Conservation (phyloP, 2,113 vertebrate species). For the Ahaetulla prasina region DNA sequence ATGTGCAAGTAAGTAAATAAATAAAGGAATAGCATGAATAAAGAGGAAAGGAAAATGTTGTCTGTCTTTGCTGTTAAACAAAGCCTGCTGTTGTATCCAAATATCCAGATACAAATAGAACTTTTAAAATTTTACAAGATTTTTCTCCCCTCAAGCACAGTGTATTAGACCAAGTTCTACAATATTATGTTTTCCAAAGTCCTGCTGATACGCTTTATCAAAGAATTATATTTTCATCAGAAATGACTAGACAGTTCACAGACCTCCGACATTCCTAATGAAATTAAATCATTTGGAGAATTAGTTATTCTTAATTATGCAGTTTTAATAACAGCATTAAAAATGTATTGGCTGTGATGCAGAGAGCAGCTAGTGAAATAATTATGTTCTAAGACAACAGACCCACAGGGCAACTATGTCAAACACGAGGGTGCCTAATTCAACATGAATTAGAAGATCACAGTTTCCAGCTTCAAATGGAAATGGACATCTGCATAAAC, state of each 20-base stretch:
- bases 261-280: background rate
- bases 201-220: background rate
- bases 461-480: background rate
- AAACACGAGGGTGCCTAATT: background rate
- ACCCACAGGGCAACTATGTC: background rate
- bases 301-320: background rate
- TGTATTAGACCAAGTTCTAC: background rate
- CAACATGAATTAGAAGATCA: background rate
- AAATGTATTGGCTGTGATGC: background rate
- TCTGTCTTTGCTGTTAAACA: background rate
- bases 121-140: background rate
- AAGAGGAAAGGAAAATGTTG: background rate
- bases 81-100: background rate
- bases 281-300: background rate
- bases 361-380: background rate
- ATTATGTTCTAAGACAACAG: background rate
- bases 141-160: too few relatives aligned
- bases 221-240: background rate
- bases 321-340: background rate
- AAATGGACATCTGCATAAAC: background rate
- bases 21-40: background rate
- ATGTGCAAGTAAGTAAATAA: background rate
- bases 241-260: background rate
- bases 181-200: background rate
- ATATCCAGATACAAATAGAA: background rate